Conservation (phyloP, 1,140 invertebrate species). For the Coelopa frigida region DNA sequence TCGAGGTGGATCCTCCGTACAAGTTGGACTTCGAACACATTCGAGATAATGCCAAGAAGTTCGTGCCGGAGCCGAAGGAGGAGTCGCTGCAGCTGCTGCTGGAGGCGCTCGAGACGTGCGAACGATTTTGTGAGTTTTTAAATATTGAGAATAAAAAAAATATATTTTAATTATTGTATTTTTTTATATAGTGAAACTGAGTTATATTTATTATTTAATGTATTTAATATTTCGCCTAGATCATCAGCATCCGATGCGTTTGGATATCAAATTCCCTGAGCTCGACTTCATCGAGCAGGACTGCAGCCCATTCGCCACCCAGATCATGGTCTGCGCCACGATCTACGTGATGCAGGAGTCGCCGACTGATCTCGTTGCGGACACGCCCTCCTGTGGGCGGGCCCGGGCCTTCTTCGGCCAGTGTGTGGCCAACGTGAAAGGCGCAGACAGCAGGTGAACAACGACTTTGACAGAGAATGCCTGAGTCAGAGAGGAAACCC, state of each 20-base stretch:
- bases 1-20: slow-evolving; percentile 26
- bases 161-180: not conserved
- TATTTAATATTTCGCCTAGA: no score
- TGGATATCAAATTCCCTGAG: slow-evolving; percentile 25
- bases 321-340: slow-evolving; percentile 26
- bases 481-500: no score
- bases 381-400: no score
- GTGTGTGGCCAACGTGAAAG: no score
- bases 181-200: no score
- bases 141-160: not conserved
- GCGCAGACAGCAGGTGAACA: no score
- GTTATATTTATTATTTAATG: no score
- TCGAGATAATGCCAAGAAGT: slow-evolving; percentile 13
- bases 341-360: slow-evolving; percentile 30
- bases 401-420: no score
- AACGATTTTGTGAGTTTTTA: slow-evolving; percentile 20
- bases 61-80: slow-evolving; percentile 21
- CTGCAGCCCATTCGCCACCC: slow-evolving; percentile 27
- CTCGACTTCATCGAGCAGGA: slow-evolving; percentile 26
- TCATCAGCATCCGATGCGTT: slow-evolving; percentile 12
- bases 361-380: slow-evolving; percentile 19
- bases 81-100: slow-evolving; percentile 21
- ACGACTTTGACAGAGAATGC: no score
- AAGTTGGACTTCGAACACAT: slow-evolving; percentile 22
- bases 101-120: slow-evolving; percentile 21